Percentiles rank a stretch among this genome's conserved stretches.
These are phyloP conservation scores for Drosophila nr. medialis DNA, from an alignment of 2,888 invertebrate species.

Conservation along the genomic window DNA sequence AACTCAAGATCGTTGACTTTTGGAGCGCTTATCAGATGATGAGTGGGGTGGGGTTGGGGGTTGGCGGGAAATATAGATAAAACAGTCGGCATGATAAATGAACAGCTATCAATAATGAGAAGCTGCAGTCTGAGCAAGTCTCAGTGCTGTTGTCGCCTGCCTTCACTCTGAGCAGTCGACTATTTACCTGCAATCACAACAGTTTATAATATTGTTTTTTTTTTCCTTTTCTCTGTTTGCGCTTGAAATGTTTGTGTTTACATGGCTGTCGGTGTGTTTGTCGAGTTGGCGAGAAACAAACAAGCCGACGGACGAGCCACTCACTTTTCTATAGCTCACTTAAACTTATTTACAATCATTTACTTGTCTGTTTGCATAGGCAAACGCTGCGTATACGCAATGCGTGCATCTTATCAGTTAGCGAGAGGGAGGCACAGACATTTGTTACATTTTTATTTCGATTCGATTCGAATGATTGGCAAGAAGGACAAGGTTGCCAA, in stretches of 20 bases:
- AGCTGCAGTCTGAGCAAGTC: slow-evolving; percentile 38
- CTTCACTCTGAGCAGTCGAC: slow-evolving; percentile 25
- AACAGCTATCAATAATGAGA: slow-evolving; percentile 61
- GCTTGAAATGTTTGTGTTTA: slow-evolving; percentile 60
- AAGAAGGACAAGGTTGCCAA: slow-evolving; percentile 37
- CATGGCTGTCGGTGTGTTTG: slow-evolving; percentile 44
- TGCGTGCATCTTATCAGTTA: slow-evolving; percentile 37
- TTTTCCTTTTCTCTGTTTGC: slow-evolving; percentile 43
- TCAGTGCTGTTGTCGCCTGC: slow-evolving; percentile 15
- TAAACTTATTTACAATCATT: slow-evolving; percentile 46
- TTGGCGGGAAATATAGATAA: slow-evolving; percentile 50
- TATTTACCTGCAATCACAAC: slow-evolving; percentile 75
- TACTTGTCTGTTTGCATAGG: slow-evolving; percentile 47
- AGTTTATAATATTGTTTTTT: slow-evolving; percentile 51
- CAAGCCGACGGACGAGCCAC: slow-evolving; percentile 50
- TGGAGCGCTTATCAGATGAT: slow-evolving; percentile 27
- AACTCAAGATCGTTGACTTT: slow-evolving; percentile 52
- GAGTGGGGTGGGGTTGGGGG: neutral
- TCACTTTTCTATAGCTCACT: slow-evolving; percentile 53
- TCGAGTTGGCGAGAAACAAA: slow-evolving; percentile 42
- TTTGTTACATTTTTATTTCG: slow-evolving; percentile 28
- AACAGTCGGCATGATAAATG: slow-evolving; percentile 68
- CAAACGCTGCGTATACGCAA: slow-evolving; percentile 60
- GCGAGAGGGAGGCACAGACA: neutral
- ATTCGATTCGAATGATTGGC: slow-evolving; percentile 28